Evolutionary conservation across 64 coral and sea anemone species (phyloP).

Genomic region (Stichodactyla helianthus): DNA sequence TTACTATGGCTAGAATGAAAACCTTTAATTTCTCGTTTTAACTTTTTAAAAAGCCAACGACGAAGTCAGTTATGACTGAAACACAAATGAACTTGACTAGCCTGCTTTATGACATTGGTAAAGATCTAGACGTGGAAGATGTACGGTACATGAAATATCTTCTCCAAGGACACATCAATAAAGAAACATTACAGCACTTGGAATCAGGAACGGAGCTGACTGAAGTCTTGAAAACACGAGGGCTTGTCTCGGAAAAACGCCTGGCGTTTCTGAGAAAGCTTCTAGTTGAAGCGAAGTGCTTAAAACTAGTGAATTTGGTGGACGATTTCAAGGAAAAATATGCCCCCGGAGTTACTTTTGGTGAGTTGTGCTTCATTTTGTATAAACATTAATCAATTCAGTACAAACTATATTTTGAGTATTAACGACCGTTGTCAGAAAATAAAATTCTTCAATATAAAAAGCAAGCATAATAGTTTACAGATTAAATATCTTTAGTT

Average conservation of each 20-base stretch:
- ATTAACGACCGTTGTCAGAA: neutral
- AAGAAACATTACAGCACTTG: constrained; percentile 69
- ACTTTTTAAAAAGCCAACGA: neutral
- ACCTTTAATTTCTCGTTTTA: neutral
- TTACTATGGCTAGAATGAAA: neutral
- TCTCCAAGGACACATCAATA: constrained; percentile 79
- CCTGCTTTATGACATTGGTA: constrained; percentile 65
- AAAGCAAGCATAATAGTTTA: neutral
- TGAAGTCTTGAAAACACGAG: constrained; percentile 49
- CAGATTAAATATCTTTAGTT: neutral
- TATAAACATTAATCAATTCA: neutral
- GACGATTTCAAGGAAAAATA: constrained; percentile 63
- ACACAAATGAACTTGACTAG: constrained; percentile 35
- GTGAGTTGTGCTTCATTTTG: constrained; percentile 32
- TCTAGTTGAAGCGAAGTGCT: constrained; percentile 70
- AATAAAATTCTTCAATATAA: neutral
- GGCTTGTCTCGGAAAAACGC: constrained; percentile 68
- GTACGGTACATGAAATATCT: constrained; percentile 80
- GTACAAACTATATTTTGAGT: neutral
- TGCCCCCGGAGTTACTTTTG: constrained; percentile 33
- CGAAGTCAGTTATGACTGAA: neutral
- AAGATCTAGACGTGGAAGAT: constrained; percentile 40
- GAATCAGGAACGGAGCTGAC: constrained; percentile 67
- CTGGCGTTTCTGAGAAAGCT: constrained; percentile 83
- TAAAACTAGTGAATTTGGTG: constrained; percentile 68